These are phyloP conservation scores for Drosophila parabipectinata DNA, from an alignment of 1,140 invertebrate genomes.

Conservation along the genomic window DNA sequence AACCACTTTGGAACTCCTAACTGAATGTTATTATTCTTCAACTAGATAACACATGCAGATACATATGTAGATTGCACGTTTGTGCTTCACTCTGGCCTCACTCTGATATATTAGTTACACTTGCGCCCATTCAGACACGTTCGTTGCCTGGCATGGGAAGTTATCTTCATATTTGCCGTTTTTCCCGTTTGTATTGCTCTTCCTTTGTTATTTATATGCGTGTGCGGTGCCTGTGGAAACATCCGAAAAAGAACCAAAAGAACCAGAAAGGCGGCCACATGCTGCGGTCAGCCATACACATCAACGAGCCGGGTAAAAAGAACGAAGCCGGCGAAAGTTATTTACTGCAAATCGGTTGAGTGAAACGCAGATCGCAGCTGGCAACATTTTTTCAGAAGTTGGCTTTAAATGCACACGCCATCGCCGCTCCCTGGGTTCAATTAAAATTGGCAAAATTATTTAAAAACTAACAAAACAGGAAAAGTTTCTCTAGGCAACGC, in stretches of 20 bases:
- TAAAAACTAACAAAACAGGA: conserved; percentile 66
- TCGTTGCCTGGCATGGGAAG: neutral
- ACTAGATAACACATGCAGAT: conserved; percentile 41
- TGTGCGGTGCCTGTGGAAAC: conserved; percentile 54
- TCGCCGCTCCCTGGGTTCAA: conserved; percentile 43
- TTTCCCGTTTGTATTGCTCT: conserved; percentile 13
- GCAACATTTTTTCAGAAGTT: conserved; percentile 45
- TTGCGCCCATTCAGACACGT: conserved; percentile 45
- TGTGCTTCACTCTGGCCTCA: conserved; percentile 5
- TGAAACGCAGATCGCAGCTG: conserved; percentile 66
- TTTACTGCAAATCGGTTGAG: conserved; percentile 78
- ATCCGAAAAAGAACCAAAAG: conserved; percentile 38
- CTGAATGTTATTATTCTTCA: conserved; percentile 25
- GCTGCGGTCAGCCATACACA: conserved; percentile 77
- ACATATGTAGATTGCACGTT: conserved; percentile 8
- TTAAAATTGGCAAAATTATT: conserved; percentile 73
- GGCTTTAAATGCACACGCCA: conserved; percentile 49
- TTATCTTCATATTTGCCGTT: neutral
- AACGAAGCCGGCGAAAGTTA: conserved; percentile 70
- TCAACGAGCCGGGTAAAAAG: conserved; percentile 60
- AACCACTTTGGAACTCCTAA: neutral
- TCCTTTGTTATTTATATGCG: conserved; percentile 61
- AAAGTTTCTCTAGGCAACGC: conserved; percentile 50
- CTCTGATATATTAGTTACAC: conserved; percentile 73
- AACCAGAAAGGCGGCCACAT: conserved; percentile 47